Evolutionary conservation across 2,797 vertebrate species (phyloP).

Genomic region (Coracias cyanogaster): DNA sequence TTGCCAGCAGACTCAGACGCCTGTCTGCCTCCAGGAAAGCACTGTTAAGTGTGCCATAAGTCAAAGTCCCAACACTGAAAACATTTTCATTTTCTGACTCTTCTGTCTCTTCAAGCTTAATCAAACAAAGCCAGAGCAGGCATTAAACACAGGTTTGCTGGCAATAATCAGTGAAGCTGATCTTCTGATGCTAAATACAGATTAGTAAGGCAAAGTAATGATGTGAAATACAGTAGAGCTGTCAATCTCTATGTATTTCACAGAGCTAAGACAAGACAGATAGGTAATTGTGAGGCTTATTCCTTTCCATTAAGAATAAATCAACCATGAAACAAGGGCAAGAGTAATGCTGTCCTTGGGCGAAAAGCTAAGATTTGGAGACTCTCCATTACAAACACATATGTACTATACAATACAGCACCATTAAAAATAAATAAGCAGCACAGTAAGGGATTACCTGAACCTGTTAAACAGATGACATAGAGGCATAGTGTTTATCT

Average conservation of each 20-base stretch:
- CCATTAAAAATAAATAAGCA: constrained; percentile 41
- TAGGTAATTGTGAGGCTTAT: constrained; percentile 6
- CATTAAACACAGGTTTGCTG: not conserved
- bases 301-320: constrained; percentile 57
- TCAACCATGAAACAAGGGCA: constrained; percentile 46
- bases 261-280: constrained; percentile 22
- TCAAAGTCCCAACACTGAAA: not conserved
- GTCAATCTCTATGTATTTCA: constrained; percentile 29
- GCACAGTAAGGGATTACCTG: constrained; percentile 45
- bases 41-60: not conserved
- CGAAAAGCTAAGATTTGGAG: constrained; percentile 9
- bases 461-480: constrained; percentile 29
- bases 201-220: constrained; percentile 37
- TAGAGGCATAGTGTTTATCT: not conserved
- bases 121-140: not conserved
- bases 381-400: not conserved
- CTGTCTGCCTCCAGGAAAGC: not conserved
- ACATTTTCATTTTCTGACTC: not conserved
- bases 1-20: not conserved
- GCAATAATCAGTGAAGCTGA: constrained; percentile 1
- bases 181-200: constrained; percentile 12
- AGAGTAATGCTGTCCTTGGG: constrained; percentile 28
- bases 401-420: constrained; percentile 5
- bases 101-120: not conserved
- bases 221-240: constrained; percentile 12